A percentile compares a stretch with the other conserved stretches of the same genome.
phyloP scores from a whole-genome alignment of 2,888 invertebrate genomes.

The Eulithis testata region DNA sequence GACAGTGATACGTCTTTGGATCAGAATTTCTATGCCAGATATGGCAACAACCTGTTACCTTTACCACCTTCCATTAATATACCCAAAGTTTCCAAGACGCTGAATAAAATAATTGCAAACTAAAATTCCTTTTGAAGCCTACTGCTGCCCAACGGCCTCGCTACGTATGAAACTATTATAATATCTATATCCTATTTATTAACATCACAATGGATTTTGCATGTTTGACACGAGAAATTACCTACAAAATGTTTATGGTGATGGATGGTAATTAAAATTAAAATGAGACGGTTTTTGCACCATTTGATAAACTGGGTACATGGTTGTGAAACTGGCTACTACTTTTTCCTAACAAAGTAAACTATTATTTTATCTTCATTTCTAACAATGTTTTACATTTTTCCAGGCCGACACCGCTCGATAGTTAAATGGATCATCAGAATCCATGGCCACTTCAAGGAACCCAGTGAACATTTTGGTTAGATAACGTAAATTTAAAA shows the following conservation, averaged over 20 bases:
- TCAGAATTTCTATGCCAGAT: slow-evolving; percentile 78
- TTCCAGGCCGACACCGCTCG: slow-evolving; percentile 61
- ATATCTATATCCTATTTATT: slow-evolving; percentile 26
- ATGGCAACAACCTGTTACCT: slow-evolving; percentile 79
- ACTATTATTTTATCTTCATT: not conserved
- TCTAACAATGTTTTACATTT: slow-evolving; percentile 29
- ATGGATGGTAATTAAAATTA: slow-evolving; percentile 8
- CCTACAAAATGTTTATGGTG: not conserved
- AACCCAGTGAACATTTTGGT: slow-evolving; percentile 34
- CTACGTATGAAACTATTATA: slow-evolving; percentile 37
- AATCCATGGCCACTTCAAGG: slow-evolving; percentile 29
- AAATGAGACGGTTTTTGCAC: slow-evolving; percentile 7
- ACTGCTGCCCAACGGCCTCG: slow-evolving; percentile 16
- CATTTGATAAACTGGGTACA: not conserved
- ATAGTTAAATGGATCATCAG: slow-evolving; percentile 33
- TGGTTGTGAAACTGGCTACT: not conserved
- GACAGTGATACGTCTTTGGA: slow-evolving; percentile 68
- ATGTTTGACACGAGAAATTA: slow-evolving; percentile 21
- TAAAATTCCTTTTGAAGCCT: slow-evolving; percentile 22
- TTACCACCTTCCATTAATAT: slow-evolving; percentile 76
- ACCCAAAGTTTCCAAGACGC: slow-evolving; percentile 72
- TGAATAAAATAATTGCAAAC: slow-evolving; percentile 54
- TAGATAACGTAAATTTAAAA: slow-evolving; percentile 46
- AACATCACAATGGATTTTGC: slow-evolving; percentile 29
- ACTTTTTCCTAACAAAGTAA: not conserved